A percentile compares a stretch with the other conserved stretches of the same genome.
Evolutionary conservation across 2,113 vertebrate species (phyloP).

Genomic region (Ramphastos sulfuratus): DNA sequence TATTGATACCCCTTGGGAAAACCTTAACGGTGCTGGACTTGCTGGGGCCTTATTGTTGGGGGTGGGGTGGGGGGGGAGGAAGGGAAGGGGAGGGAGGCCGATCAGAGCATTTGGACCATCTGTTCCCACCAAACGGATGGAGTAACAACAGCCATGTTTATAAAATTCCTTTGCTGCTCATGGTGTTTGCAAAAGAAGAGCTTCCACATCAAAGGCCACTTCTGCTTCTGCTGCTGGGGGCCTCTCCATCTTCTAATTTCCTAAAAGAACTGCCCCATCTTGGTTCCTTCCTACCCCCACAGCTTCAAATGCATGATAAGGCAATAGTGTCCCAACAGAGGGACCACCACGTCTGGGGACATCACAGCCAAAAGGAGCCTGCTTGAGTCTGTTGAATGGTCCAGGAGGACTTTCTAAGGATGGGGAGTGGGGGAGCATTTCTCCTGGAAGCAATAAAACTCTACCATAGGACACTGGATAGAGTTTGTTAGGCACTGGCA

Average conservation of each 20-base stretch:
- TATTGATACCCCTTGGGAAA: conserved; percentile 64
- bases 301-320: background rate
- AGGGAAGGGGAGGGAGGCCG: background rate
- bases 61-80: background rate
- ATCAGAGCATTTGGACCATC: background rate
- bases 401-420: background rate
- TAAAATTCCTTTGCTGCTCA: conserved; percentile 55
- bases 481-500: background rate
- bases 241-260: background rate
- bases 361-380: accelerated
- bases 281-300: background rate
- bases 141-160: conserved; percentile 64
- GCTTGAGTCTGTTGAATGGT: accelerated
- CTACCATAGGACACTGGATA: background rate
- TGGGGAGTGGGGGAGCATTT: background rate
- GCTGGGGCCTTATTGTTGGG: conserved; percentile 27
- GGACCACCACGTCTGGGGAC: background rate
- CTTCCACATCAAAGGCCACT: conserved; percentile 54
- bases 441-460: background rate
- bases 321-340: background rate
- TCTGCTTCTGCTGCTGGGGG: conserved; percentile 1
- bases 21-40: conserved; percentile 16
- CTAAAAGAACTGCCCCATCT: background rate
- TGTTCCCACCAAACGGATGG: conserved; percentile 57
- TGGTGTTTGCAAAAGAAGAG: conserved; percentile 37